Evolutionary conservation across 1,140 invertebrate genomes (phyloP), one percentile per base, ranked within the genome.

Genomic region (Macrobrachium rosenbergii): DNA sequence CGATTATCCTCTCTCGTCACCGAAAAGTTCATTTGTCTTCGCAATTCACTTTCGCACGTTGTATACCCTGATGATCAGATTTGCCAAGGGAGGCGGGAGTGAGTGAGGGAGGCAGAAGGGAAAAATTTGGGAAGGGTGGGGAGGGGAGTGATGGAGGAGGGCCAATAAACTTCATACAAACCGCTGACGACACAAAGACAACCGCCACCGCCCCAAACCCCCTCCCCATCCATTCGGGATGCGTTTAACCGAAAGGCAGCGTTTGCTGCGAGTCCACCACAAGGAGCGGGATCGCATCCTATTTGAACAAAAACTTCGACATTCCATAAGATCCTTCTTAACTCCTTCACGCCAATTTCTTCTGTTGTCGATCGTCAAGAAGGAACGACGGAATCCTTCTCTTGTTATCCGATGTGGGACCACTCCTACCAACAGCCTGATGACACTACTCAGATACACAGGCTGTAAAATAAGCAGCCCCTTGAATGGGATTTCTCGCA

Each of bases 341-440:
- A 77, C 75, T 59, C 75, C 75, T 77, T 77, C 75, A 77, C 45
- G 75, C 45, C 75, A 77, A 77, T 77, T 77, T 77, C 75, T n/a
- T 58, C 75, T 14, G 37, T 77, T 77, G 75, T 77, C 45, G 45
- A 19, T 21, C 37, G 43, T 19, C 43, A 58, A 45, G n/a, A 21
- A 52, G 14, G 1, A 23, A 23, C 8, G 23, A 77, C 52, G 23
- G 10, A 59, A 5, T n/a, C 23, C 37, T 58, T 45, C 37, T 21
- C 23, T 17, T 58, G 14, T 23, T 12, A 52, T 37, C 28, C 43
- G n/a, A n/a, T 17, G n/a, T 7, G 28, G 12, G 28, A 37, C 72
- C 0, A 16, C 28, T 45, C 17, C 37, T 45, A 75, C 52, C 19
- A 17, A 52, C 37, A 37, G 2, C 16, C 72, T n/a, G 37, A 45